Evolutionary conservation across 2,888 invertebrate species (phyloP).

Genomic region (Notodonta dromedarius): DNA sequence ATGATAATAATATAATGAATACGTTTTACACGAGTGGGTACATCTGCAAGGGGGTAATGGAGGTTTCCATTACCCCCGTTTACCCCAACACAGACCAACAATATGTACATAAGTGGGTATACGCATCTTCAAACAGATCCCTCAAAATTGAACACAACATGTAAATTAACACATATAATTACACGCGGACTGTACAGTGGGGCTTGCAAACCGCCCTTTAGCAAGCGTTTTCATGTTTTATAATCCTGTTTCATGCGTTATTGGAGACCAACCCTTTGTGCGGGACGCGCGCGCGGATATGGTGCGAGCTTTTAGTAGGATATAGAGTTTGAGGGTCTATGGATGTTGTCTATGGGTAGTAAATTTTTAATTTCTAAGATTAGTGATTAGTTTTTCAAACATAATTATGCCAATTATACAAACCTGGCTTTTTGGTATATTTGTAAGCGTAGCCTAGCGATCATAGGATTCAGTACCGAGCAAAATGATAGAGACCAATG

Average conservation of each 20-base stretch:
- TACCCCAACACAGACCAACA: background rate
- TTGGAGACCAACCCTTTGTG: slow-evolving; percentile 71
- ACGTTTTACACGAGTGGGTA: no score
- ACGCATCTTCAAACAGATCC: background rate
- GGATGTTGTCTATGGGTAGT: background rate
- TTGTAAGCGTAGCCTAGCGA: no score
- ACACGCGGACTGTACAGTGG: slow-evolving; percentile 60
- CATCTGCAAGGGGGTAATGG: background rate
- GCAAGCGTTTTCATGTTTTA: slow-evolving; percentile 78
- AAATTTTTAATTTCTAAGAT: no score
- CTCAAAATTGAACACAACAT: slow-evolving; percentile 8
- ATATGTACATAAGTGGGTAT: background rate
- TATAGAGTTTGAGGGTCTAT: slow-evolving; percentile 9
- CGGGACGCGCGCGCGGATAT: slow-evolving; percentile 46
- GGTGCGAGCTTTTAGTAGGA: slow-evolving; percentile 44
- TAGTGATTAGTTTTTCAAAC: no score
- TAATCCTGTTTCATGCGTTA: slow-evolving; percentile 83
- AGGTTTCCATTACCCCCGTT: background rate
- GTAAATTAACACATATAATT: slow-evolving; percentile 79
- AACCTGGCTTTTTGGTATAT: no score
- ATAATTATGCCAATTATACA: no score
- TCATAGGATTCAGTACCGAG: no score
- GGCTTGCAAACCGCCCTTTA: slow-evolving; percentile 64
- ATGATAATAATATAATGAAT: no score
- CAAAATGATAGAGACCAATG: no score